These are phyloP conservation scores for Charaxes varanes DNA, from an alignment of 1,140 invertebrate species.

Conservation along the genomic window DNA sequence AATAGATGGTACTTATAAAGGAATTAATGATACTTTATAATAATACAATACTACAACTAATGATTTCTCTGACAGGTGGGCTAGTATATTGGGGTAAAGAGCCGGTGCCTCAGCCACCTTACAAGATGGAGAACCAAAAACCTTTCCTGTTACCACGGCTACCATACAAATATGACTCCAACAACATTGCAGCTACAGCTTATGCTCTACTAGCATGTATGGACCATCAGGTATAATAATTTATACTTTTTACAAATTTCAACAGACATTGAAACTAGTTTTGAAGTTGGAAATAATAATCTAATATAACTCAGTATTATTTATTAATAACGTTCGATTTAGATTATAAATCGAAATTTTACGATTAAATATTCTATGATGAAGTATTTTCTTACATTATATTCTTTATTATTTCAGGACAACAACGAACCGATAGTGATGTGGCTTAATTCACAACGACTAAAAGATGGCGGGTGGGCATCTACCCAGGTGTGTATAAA, in stretches of 20 bases:
- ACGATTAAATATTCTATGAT: neutral
- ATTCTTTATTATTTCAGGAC: slow-evolving; percentile 60
- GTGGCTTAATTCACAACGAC: slow-evolving; percentile 93
- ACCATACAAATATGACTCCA: slow-evolving; percentile 90
- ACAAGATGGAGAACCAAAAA: slow-evolving; percentile 92
- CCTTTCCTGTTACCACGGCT: slow-evolving; percentile 91
- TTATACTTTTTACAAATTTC: too few relatives aligned
- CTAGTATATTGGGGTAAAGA: slow-evolving; percentile 90
- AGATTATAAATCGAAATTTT: too few relatives aligned
- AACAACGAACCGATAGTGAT: slow-evolving; percentile 89
- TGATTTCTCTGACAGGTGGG: slow-evolving; percentile 72
- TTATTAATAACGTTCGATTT: too few relatives aligned
- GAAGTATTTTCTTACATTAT: neutral
- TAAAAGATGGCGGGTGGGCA: slow-evolving; percentile 95
- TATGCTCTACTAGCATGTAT: slow-evolving; percentile 94
- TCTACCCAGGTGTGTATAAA: slow-evolving; percentile 83
- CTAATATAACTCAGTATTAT: too few relatives aligned
- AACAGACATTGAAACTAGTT: too few relatives aligned
- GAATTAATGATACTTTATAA: too few relatives aligned
- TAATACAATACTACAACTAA: too few relatives aligned
- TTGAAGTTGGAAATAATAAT: too few relatives aligned
- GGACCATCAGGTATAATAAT: slow-evolving; percentile 79
- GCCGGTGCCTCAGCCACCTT: slow-evolving; percentile 83
- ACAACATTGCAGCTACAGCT: slow-evolving; percentile 94
- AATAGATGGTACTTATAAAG: too few relatives aligned